Base-by-base conservation (phyloP, 2,113 vertebrate genomes). In the Donacobius atricapilla region DNA sequence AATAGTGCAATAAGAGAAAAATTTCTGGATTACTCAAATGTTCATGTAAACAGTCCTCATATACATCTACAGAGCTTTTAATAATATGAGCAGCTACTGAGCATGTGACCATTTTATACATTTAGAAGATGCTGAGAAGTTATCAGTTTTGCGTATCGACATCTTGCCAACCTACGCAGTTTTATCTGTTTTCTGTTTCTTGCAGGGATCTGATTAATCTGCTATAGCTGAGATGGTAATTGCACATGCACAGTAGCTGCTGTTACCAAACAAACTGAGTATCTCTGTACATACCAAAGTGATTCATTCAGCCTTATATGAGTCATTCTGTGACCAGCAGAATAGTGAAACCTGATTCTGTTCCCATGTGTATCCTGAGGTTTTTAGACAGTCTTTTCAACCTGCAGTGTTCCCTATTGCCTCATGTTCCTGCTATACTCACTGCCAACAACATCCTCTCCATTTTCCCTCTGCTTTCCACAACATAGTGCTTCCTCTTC, bases 231-330 rank as follows among this genome's bases (percentile, higher is more conserved):
- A 83, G 92, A 72, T 61, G 54, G n/a, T 90, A 94, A 95, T 60
- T 94, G 95, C 78, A 91, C 66, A 83, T 76, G 73, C 79, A 65
- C 58, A 48, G 35, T 73, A 79, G n/a, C 88, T 82, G 51, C 83
- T 92, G 56, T 94, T 96, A 89, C 64, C 94, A 91, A 96, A 85
- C 61, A 92, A 68, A 58, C 53, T 21, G n/a, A 44, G 1, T 56
- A 33, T 85, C 84, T 93, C n/a, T 64, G 81, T 88, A 65, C 58
- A 57, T 70, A 53, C 22, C 16, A 7, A 91, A 91, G 37, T 81
- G 50, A 54, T 89, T 61, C 19, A 24, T 45, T 68, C 47, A 91
- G 78, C 53, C 83, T 82, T 72, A 31, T 9, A 23, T 0, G 0
- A 80, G 53, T 56, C 37, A 15, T 88, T 71, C 47, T 57, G 7